phyloP scores from a whole-genome alignment of 2,797 vertebrate genomes.

The Schizothorax lantsangensis region DNA sequence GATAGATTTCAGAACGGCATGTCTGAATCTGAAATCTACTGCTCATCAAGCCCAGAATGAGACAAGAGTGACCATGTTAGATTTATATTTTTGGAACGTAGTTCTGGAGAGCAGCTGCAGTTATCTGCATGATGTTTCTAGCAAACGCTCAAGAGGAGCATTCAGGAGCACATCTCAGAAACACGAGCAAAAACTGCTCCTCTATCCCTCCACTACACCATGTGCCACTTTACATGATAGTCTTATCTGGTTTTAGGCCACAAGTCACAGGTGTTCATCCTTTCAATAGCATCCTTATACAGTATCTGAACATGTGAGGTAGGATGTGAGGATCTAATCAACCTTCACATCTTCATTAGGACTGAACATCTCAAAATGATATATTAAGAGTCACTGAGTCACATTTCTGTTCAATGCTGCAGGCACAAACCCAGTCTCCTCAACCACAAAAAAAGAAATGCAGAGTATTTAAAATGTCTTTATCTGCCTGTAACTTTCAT shows the following conservation, averaged over 20 bases:
- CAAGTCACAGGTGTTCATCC: not conserved
- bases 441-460: not conserved
- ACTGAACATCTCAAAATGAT: not conserved
- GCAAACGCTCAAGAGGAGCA: not conserved
- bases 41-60: not conserved
- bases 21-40: slow-evolving; percentile 3
- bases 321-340: not conserved
- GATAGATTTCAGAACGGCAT: not conserved
- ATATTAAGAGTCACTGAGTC: not conserved
- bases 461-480: slow-evolving; percentile 3
- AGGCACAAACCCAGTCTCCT: not conserved
- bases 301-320: not conserved
- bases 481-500: not conserved
- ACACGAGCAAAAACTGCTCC: not conserved
- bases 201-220: slow-evolving; percentile 4
- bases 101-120: not conserved
- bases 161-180: not conserved
- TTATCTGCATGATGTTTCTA: slow-evolving; percentile 12
- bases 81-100: slow-evolving; percentile 23
- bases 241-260: not conserved
- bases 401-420: not conserved
- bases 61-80: not conserved
- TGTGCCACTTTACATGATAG: not conserved
- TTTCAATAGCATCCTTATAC: not conserved
- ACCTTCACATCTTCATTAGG: not conserved